A percentile compares a stretch with the other conserved stretches of the same genome.
These are phyloP conservation scores for Rhyacichthys aspro DNA, from an alignment of 2,797 vertebrate genomes.

Conservation along the genomic window DNA sequence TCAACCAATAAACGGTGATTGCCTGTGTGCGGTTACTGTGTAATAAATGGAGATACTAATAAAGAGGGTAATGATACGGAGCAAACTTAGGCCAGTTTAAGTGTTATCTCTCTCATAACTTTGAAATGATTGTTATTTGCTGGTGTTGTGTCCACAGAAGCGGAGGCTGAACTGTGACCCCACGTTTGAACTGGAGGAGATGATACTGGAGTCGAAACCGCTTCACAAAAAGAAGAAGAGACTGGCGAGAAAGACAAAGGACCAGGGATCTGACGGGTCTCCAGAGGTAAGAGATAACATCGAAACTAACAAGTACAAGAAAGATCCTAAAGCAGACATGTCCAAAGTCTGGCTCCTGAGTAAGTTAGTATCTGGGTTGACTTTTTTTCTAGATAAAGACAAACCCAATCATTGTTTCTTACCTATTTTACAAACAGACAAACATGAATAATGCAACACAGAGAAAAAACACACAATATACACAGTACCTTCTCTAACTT, in stretches of 20 bases:
- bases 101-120: too few species aligned
- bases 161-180: constrained; percentile 96
- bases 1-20: neutral
- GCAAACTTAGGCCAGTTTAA: too few species aligned
- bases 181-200: constrained; percentile 97
- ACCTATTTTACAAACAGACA: too few species aligned
- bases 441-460: too few species aligned
- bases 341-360: too few species aligned
- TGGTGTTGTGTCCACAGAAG: constrained; percentile 75
- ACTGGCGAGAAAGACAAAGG: constrained; percentile 89
- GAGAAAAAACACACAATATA: too few species aligned
- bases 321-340: neutral
- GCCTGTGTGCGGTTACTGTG: neutral
- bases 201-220: constrained; percentile 98
- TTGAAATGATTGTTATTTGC: neutral
- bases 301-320: neutral
- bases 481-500: too few species aligned
- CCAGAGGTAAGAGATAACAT: constrained; percentile 82
- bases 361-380: too few species aligned
- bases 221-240: constrained; percentile 99
- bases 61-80: neutral
- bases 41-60: neutral
- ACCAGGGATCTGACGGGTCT: constrained; percentile 82
- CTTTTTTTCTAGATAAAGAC: too few species aligned
- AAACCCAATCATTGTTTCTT: too few species aligned